Conservation (phyloP, 2,113 vertebrate species). For the Phyllostomus discolor region DNA sequence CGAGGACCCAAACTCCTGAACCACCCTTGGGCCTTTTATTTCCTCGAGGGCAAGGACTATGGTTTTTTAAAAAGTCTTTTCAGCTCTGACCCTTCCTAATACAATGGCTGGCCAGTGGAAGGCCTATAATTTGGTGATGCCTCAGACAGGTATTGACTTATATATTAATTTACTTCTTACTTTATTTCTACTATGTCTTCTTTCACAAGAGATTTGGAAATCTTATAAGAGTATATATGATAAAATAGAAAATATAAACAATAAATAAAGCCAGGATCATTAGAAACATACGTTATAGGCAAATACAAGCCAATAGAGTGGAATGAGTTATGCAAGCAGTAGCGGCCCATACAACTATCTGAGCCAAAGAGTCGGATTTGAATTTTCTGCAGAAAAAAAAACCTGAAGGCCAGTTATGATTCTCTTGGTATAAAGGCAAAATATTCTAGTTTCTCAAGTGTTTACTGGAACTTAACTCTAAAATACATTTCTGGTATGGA, state of each 20-base stretch:
- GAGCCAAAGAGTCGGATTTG: background rate
- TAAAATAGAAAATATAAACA: conserved; percentile 44
- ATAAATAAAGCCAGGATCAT: conserved; percentile 37
- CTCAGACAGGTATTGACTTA: conserved; percentile 24
- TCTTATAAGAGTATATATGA: background rate
- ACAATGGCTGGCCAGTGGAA: background rate
- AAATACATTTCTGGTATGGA: background rate
- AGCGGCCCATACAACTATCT: background rate
- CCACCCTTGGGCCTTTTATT: background rate
- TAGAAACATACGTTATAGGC: background rate
- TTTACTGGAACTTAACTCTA: background rate
- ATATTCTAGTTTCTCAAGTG: background rate
- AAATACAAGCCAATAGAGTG: background rate
- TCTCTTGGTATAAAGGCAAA: background rate
- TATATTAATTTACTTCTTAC: background rate
- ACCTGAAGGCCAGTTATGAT: background rate
- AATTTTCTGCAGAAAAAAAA: conserved; percentile 13
- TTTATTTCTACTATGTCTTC: conserved; percentile 27
- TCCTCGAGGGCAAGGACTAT: background rate
- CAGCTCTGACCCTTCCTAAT: background rate
- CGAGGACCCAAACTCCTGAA: background rate
- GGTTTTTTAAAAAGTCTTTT: background rate
- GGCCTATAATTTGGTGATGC: background rate
- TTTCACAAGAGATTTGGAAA: conserved; percentile 11
- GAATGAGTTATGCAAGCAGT: background rate